phyloP scores from a whole-genome alignment of 2,113 vertebrate species.

The Copsychus sechellarum region DNA sequence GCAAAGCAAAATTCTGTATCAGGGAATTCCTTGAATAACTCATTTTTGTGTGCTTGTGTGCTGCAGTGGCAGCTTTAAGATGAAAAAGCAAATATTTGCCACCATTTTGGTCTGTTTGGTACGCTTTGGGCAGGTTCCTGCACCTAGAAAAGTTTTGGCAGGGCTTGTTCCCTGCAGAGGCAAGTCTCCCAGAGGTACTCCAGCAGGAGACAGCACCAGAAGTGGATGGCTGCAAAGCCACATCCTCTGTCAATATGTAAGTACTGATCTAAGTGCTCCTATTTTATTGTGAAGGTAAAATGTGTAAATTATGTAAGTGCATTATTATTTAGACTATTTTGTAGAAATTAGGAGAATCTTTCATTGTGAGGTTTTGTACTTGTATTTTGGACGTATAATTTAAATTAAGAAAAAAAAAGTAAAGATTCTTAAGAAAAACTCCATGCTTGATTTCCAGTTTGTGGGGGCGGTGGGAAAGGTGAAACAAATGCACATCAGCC shows the following conservation, averaged over 20 bases:
- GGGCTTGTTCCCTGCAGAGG: neutral
- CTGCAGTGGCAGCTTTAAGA: neutral
- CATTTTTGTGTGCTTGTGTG: neutral
- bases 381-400: slow-evolving; percentile 40
- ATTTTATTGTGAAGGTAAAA: slow-evolving; percentile 55
- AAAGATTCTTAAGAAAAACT: slow-evolving; percentile 49
- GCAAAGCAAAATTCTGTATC: neutral
- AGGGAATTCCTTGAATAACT: slow-evolving; percentile 7
- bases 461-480: neutral
- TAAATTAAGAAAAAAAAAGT: slow-evolving; percentile 48
- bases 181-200: neutral
- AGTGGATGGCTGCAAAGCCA: neutral
- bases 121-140: neutral
- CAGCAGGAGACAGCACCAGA: neutral
- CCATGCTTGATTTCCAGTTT: neutral
- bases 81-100: neutral
- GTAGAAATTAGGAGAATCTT: slow-evolving; percentile 28
- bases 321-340: slow-evolving; percentile 40
- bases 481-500: neutral
- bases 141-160: neutral
- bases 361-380: neutral
- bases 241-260: slow-evolving; percentile 78
- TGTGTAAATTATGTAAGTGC: slow-evolving; percentile 61
- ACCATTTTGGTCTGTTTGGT: neutral
- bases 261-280: slow-evolving; percentile 58